Evolutionary conservation across 2,888 invertebrate genomes (phyloP), one percentile per base, ranked within the genome.

Genomic region (Syritta pipiens): DNA sequence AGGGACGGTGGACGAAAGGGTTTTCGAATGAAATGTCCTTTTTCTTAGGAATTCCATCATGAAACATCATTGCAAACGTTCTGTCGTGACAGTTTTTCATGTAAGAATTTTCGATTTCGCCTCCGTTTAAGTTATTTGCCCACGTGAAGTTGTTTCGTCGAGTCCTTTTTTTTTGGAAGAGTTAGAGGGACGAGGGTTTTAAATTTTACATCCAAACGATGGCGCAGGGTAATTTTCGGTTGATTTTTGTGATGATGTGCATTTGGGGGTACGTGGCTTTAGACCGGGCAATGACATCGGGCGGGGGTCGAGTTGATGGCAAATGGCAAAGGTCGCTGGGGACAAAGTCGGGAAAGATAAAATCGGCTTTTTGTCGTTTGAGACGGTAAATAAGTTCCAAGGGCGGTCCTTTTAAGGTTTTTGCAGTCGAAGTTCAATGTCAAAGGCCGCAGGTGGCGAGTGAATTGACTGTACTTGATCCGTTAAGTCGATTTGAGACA

Each of bases 71-170:
- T 72, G 62, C 72, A 77, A 65, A 67, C 77, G 65, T 71, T 71
- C 48, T 46, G 59, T 62, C 79, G 71, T 65, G 71, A 71, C 60
- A 59, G 46, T 77, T 77, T 77, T 72, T 77, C 79, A 79, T 79
- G 72, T 72, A 48, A 32, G 67, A 79, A 79, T 68, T 79, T 74
- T 62, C 67, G 60, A 67, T 62, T 63, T 37, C 17, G 12, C 46
- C 53, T 14, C 17, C 14, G 30, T 53, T 55, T 20, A 59, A 37
- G 28, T 42, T 63, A 57, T 55, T 62, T 51, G 28, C 14, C 49
- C 49, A 69, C 35, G 75, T 69, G 49, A 59, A 57, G 48, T 65
- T 69, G 12, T 26, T 24, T 53, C 26, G 32, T 24, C 22, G 22
- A n/a, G n/a, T 46, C 12, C 2, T 42, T 42, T 12, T 40, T 42